Evolutionary conservation across 2,888 invertebrate genomes (phyloP).

Genomic region (Corbicula japonica): DNA sequence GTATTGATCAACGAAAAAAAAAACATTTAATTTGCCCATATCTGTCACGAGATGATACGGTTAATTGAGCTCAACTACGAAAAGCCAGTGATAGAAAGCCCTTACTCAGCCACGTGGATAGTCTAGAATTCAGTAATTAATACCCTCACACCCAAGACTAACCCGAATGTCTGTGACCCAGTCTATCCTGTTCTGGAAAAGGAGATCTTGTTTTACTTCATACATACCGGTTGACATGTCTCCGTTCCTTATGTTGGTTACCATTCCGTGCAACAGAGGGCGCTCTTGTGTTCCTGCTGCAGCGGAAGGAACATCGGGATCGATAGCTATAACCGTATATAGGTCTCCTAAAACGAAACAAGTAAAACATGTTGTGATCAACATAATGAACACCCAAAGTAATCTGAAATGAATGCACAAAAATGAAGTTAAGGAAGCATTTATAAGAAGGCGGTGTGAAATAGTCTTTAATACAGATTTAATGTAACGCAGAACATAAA

Average conservation of each 20-base stretch:
- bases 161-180: background rate
- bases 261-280: constrained; percentile 59
- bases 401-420: background rate
- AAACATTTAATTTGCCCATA: too few species aligned
- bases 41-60: background rate
- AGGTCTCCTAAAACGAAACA: constrained; percentile 41
- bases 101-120: background rate
- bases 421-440: background rate
- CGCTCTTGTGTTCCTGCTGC: constrained; percentile 45
- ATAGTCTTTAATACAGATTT: background rate
- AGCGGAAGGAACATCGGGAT: constrained; percentile 60
- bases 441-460: background rate
- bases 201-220: too few species aligned
- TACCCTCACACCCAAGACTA: background rate
- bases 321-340: constrained; percentile 56
- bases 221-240: constrained; percentile 48
- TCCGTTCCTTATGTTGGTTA: constrained; percentile 56
- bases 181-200: background rate
- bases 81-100: background rate
- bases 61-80: background rate
- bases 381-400: background rate
- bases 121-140: background rate
- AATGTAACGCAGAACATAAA: background rate
- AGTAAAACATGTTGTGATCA: background rate
- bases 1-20: too few species aligned